Evolutionary conservation across 2,113 vertebrate genomes (phyloP).

Genomic region (Pogona vitticeps): DNA sequence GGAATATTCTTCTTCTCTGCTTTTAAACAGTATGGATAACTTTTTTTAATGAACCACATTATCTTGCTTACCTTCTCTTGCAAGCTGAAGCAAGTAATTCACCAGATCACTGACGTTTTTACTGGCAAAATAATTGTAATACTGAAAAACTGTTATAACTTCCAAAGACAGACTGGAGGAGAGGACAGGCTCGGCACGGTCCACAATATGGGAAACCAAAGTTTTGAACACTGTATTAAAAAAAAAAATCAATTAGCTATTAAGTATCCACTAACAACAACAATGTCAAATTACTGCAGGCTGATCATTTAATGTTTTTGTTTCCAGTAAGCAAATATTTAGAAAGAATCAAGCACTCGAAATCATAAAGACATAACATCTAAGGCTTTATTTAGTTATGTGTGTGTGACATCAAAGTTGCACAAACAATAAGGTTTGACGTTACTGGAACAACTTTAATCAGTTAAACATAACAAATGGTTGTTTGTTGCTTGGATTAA

Average conservation of each 20-base stretch:
- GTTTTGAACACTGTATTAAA: slow-evolving; percentile 80
- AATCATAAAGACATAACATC: background rate
- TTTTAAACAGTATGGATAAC: background rate
- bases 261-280: background rate
- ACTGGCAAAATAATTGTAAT: slow-evolving; percentile 84
- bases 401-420: too few relatives aligned
- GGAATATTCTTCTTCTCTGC: background rate
- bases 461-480: background rate
- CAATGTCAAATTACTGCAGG: slow-evolving; percentile 8
- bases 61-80: slow-evolving; percentile 84
- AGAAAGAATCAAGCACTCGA: background rate
- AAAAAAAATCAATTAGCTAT: slow-evolving; percentile 7
- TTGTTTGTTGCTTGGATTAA: background rate
- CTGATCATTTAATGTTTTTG: background rate
- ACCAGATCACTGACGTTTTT: slow-evolving; percentile 85
- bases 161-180: slow-evolving; percentile 82
- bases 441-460: background rate
- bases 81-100: slow-evolving; percentile 85
- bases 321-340: background rate
- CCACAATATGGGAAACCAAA: slow-evolving; percentile 90
- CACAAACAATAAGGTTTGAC: background rate
- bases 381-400: too few relatives aligned
- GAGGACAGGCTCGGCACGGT: slow-evolving; percentile 80
- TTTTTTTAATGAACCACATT: background rate
- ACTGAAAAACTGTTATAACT: slow-evolving; percentile 93